Evolutionary conservation across 1,140 invertebrate species (phyloP).

Genomic region (Drosophila ficusphila): DNA sequence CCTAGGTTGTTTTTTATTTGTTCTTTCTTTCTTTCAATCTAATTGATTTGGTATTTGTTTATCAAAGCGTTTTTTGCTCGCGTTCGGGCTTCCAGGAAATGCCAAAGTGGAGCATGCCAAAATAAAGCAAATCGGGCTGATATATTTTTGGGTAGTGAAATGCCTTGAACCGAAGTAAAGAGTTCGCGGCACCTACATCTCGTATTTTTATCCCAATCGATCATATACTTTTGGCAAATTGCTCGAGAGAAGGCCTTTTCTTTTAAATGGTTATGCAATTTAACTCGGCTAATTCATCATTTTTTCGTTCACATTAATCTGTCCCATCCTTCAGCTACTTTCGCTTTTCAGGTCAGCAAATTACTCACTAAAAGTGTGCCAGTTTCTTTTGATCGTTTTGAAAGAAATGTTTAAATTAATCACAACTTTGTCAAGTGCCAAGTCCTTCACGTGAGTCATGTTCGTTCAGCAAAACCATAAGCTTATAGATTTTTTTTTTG

Average conservation of each 20-base stretch:
- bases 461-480: constrained; percentile 17
- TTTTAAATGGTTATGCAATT: constrained; percentile 35
- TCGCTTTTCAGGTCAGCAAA: constrained; percentile 26
- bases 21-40: constrained; percentile 27
- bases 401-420: constrained; percentile 27
- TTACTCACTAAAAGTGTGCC: constrained; percentile 37
- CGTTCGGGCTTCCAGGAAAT: constrained; percentile 72
- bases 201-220: constrained; percentile 30
- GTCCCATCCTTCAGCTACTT: constrained; percentile 29
- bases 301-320: constrained; percentile 12
- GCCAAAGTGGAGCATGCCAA: constrained; percentile 49
- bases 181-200: constrained; percentile 52
- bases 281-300: constrained; percentile 27
- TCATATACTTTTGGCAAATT: constrained; percentile 36
- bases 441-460: constrained; percentile 37
- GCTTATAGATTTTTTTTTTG: constrained; percentile 3
- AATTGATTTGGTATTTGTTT: constrained; percentile 46
- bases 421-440: constrained; percentile 32
- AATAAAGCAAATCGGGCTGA: background rate
- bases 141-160: background rate
- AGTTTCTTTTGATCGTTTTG: constrained; percentile 25
- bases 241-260: constrained; percentile 40
- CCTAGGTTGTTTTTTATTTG: background rate
- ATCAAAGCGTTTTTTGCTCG: constrained; percentile 25
- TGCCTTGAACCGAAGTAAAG: constrained; percentile 23